These are phyloP conservation scores for Nephrocerus scutellatus DNA, from an alignment of 2,888 invertebrate genomes.

Conservation along the genomic window DNA sequence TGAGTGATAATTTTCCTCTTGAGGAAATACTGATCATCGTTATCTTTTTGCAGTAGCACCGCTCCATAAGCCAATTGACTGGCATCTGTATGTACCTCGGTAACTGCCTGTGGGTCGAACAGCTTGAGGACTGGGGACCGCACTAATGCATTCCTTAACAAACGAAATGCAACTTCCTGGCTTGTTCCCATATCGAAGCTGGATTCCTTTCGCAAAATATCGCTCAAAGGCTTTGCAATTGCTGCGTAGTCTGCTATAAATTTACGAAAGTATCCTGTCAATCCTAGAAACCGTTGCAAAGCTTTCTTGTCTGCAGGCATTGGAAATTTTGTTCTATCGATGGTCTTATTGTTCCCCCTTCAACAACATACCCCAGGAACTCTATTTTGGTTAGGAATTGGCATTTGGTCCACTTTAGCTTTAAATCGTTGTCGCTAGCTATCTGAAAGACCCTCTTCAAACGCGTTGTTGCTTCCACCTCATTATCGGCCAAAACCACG, in stretches of 20 bases:
- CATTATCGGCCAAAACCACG: constrained; percentile 13
- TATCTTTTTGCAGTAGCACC: constrained; percentile 16
- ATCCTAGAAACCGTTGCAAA: constrained; percentile 14
- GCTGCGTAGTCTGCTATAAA: constrained; percentile 19
- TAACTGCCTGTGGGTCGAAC: constrained; percentile 14
- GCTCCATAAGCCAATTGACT: constrained; percentile 20
- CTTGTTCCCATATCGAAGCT: constrained; percentile 13
- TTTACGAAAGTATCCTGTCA: constrained; percentile 18
- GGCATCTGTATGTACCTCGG: constrained; percentile 23
- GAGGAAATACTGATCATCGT: constrained; percentile 13
- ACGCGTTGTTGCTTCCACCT: constrained; percentile 7
- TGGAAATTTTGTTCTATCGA: constrained; percentile 16
- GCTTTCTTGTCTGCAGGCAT: constrained; percentile 8
- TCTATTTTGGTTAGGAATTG: constrained; percentile 7
- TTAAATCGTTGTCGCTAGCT: background rate
- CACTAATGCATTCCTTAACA: constrained; percentile 12
- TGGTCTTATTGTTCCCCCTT: constrained; percentile 8
- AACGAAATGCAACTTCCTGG: constrained; percentile 8
- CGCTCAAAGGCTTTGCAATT: constrained; percentile 34
- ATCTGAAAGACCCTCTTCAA: constrained; percentile 1
- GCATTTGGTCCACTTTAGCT: constrained; percentile 10
- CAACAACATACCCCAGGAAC: constrained; percentile 7
- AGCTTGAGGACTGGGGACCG: constrained; percentile 16
- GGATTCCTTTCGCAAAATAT: constrained; percentile 21
- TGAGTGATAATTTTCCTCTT: constrained; percentile 18